Conservation (phyloP, 2,113 vertebrate genomes). For the Speoplatyrhinus poulsoni region DNA sequence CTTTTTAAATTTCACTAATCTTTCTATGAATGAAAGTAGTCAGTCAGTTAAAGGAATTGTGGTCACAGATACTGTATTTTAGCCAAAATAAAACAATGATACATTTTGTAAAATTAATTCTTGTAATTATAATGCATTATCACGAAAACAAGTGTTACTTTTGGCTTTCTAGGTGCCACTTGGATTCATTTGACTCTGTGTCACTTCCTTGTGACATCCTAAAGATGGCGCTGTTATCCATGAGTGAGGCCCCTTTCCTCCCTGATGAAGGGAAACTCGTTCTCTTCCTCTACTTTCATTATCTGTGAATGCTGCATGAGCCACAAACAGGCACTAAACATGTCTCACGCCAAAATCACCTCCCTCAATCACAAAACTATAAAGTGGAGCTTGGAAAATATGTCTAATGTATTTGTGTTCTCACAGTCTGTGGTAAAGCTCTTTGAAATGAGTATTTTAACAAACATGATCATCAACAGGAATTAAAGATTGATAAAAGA, state of each 20-base stretch:
- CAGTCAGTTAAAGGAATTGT: no score
- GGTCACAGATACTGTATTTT: no score
- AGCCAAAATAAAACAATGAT: not conserved
- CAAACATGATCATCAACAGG: not conserved
- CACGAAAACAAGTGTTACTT: not conserved
- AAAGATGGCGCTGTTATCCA: constrained; percentile 73
- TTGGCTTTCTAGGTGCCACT: not conserved
- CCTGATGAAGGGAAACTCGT: constrained; percentile 24
- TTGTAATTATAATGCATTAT: not conserved
- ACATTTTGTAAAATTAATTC: constrained; percentile 7
- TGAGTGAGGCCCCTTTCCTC: constrained; percentile 20
- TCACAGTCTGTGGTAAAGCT: not conserved
- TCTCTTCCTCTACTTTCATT: constrained; percentile 36
- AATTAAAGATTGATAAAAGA: not conserved
- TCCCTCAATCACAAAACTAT: not conserved
- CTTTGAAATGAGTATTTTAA: constrained; percentile 1
- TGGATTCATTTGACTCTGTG: constrained; percentile 1
- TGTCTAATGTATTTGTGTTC: constrained; percentile 19
- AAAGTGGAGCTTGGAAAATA: not conserved
- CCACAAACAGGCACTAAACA: constrained; percentile 3
- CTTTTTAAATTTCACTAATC: no score
- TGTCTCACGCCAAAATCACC: no score
- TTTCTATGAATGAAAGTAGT: no score
- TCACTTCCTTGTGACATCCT: constrained; percentile 25
- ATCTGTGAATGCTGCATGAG: constrained; percentile 23